Percentiles rank a stretch among this genome's conserved stretches.
These are phyloP conservation scores for Acyrthosiphon pisum DNA, from an alignment of 1,140 invertebrate species.

Conservation along the genomic window DNA sequence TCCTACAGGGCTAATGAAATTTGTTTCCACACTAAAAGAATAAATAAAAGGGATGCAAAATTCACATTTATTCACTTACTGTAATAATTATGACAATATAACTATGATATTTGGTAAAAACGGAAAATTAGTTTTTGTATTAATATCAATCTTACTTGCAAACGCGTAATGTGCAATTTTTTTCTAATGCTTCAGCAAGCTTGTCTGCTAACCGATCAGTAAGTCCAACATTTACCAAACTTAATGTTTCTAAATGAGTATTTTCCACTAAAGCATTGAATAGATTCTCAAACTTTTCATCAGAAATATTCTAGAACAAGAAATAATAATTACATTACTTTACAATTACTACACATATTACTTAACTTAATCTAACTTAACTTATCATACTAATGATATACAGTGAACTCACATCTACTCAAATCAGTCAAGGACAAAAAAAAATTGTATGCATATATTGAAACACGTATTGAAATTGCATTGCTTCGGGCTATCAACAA, in stretches of 20 bases:
- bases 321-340: neutral
- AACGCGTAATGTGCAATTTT: slow-evolving; percentile 85
- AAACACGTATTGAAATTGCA: too few species aligned
- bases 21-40: slow-evolving; percentile 84
- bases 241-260: slow-evolving; percentile 89
- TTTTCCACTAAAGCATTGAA: slow-evolving; percentile 89
- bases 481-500: too few species aligned
- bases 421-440: too few species aligned
- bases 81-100: neutral
- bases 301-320: slow-evolving; percentile 86
- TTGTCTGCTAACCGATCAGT: slow-evolving; percentile 85
- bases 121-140: neutral
- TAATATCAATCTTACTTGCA: slow-evolving; percentile 72
- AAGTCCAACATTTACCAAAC: slow-evolving; percentile 91
- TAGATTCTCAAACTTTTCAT: slow-evolving; percentile 90
- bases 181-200: slow-evolving; percentile 83
- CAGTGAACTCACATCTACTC: too few species aligned
- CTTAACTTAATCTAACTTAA: neutral
- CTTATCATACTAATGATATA: neutral
- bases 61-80: neutral
- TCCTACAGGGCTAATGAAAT: slow-evolving; percentile 86
- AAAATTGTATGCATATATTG: too few species aligned
- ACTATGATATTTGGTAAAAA: neutral
- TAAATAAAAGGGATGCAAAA: slow-evolving; percentile 54
- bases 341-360: neutral